A percentile compares a stretch with the other conserved stretches of the same genome.
Conservation (phyloP, 2,797 vertebrate genomes). For the Gobio occitaniae region DNA sequence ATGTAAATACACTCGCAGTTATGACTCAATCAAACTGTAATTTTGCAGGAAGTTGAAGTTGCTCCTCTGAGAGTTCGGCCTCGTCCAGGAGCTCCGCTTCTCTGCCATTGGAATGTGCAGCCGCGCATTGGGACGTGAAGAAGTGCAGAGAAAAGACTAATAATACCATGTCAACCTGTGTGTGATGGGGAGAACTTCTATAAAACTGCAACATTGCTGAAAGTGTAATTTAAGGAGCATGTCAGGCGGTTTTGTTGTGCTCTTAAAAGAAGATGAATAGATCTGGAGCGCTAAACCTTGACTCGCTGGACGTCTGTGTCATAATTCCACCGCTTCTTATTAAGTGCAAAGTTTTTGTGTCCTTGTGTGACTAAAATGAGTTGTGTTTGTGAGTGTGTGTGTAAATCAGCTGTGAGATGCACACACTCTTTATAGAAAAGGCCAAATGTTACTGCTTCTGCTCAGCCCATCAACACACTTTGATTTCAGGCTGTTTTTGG, state of each 20-base stretch:
- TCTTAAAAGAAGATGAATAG: slow-evolving; percentile 59
- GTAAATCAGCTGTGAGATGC: slow-evolving; percentile 93
- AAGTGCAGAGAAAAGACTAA: not conserved
- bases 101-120: not conserved
- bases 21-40: slow-evolving; percentile 47
- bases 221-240: slow-evolving; percentile 1
- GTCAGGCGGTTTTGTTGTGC: slow-evolving; percentile 50
- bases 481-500: not conserved
- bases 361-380: slow-evolving; percentile 88
- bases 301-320: slow-evolving; percentile 75
- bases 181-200: not conserved
- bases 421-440: slow-evolving; percentile 92
- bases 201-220: slow-evolving; percentile 2
- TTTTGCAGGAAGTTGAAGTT: slow-evolving; percentile 31
- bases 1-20: slow-evolving; percentile 55
- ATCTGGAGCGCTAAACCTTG: slow-evolving; percentile 74
- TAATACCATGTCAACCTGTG: not conserved
- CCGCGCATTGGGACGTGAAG: not conserved
- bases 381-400: slow-evolving; percentile 74
- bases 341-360: slow-evolving; percentile 81
- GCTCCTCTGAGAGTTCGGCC: slow-evolving; percentile 14
- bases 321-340: slow-evolving; percentile 83
- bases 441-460: slow-evolving; percentile 92
- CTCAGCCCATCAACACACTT: not conserved
- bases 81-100: not conserved